Base-by-base conservation (phyloP, 2,888 invertebrate genomes). In the Lysandra bellargus region DNA sequence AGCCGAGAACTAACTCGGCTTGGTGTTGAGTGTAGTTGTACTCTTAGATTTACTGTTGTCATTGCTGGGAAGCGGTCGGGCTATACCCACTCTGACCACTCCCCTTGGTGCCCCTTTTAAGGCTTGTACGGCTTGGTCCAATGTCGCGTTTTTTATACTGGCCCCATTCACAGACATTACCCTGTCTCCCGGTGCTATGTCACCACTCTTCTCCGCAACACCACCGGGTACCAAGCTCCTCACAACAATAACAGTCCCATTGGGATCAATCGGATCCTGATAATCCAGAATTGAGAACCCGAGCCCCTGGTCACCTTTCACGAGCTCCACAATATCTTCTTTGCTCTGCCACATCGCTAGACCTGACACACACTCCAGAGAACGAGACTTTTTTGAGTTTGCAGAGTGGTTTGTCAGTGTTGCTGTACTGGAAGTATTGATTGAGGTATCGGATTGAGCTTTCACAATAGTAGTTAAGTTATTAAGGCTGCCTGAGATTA, bases 231-330 rank as follows among this genome's bases (percentile, higher is more conserved):
- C 99, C 83, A 99, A 95, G 88, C 99, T 99, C 85, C 99, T 96
- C 85, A 99, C 98, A 82, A 99, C 99, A 91, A 99, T 99, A 84
- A 99, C 99, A 84, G 99, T 99, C 86, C 98, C 98, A 86, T 97
- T 97, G 80, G 98, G 96, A 95, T 99, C 99, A 87, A 99, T 95
- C 69, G 99, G 99, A 94, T 99, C 99, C 96, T 98, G 98, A 93
- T 98, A 98, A 93, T 98, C 99, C 83, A 99, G 96, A 87, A 99
- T 99, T 84, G 99, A 99, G 95, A 99, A 99, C 82, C 99, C 99
- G 81, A 99, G 96, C 78, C 99, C 99, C 86, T 98, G 96, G 88
- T 99, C 99, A 84, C 98, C 98, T 95, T 99, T 99, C 80, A 97
- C 95, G 82, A 99, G 96, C 89, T 98, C 97, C 82, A 99, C 97